A percentile compares a stretch with the other conserved stretches of the same genome.
Evolutionary conservation across 2,888 invertebrate species (phyloP).

Genomic region (Tyria jacobaeae): DNA sequence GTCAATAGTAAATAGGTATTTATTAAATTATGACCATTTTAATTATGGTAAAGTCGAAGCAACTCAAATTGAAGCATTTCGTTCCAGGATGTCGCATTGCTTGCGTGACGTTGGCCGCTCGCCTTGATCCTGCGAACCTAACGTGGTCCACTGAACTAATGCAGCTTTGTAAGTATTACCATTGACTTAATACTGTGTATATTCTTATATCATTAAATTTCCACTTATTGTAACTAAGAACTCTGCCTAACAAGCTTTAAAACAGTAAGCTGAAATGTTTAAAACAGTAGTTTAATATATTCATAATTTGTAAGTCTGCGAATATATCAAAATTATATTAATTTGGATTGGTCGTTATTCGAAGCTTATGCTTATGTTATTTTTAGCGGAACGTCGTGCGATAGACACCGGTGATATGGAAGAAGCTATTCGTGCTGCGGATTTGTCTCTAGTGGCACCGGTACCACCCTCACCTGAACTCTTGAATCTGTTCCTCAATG

Average conservation of each 20-base stretch:
- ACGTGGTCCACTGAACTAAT: constrained; percentile 76
- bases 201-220: no score
- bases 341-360: no score
- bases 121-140: constrained; percentile 68
- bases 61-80: neutral
- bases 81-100: constrained; percentile 68
- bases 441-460: constrained; percentile 76
- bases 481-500: constrained; percentile 60
- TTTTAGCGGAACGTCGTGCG: constrained; percentile 68
- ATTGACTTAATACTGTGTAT: neutral
- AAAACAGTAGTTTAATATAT: no score
- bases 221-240: no score
- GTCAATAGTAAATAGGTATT: no score
- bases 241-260: no score
- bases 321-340: no score
- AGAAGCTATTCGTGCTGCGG: constrained; percentile 76
- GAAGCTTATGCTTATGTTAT: no score
- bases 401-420: constrained; percentile 52
- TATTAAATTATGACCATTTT: no score
- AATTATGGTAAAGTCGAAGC: no score
- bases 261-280: no score
- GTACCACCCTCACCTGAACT: constrained; percentile 65
- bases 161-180: constrained; percentile 68
- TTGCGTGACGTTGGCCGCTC: constrained; percentile 63
- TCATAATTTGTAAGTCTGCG: no score